Evolutionary conservation across 2,888 invertebrate genomes (phyloP).

Genomic region (Sarcophaga subvicina): DNA sequence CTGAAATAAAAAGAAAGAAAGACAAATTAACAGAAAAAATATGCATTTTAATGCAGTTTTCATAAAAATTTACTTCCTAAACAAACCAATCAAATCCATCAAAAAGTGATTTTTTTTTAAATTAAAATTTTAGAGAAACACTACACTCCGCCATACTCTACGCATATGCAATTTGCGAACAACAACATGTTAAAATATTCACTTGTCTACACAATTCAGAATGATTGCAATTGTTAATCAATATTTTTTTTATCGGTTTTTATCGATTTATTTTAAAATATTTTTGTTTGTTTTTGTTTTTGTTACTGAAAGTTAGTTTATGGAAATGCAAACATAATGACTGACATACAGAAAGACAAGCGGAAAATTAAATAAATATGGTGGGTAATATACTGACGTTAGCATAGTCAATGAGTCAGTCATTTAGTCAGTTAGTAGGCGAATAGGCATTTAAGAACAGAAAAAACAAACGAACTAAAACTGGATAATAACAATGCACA

Average conservation of each 20-base stretch:
- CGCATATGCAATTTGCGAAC: slow-evolving; percentile 5
- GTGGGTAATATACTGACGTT: neutral
- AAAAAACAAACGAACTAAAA: too few relatives aligned
- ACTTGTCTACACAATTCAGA: slow-evolving; percentile 53
- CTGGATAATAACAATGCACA: neutral
- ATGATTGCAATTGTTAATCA: slow-evolving; percentile 55
- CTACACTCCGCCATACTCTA: neutral
- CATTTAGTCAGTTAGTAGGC: neutral
- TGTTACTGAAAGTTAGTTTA: too few relatives aligned
- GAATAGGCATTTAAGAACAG: too few relatives aligned
- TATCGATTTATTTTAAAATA: neutral
- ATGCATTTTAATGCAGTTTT: slow-evolving; percentile 9
- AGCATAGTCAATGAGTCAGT: slow-evolving; percentile 10
- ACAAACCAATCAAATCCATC: slow-evolving; percentile 20
- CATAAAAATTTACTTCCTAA: slow-evolving; percentile 52
- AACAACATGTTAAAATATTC: slow-evolving; percentile 45
- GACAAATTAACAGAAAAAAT: neutral
- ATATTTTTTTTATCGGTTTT: slow-evolving; percentile 3
- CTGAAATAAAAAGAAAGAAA: too few relatives aligned
- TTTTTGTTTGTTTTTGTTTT: neutral
- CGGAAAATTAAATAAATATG: neutral
- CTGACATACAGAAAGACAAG: neutral
- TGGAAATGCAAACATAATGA: too few relatives aligned
- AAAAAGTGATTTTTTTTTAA: slow-evolving; percentile 9
- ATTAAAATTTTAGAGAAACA: slow-evolving; percentile 16